phyloP scores from a whole-genome alignment of 2,797 vertebrate genomes.

The Podargus strigoides region DNA sequence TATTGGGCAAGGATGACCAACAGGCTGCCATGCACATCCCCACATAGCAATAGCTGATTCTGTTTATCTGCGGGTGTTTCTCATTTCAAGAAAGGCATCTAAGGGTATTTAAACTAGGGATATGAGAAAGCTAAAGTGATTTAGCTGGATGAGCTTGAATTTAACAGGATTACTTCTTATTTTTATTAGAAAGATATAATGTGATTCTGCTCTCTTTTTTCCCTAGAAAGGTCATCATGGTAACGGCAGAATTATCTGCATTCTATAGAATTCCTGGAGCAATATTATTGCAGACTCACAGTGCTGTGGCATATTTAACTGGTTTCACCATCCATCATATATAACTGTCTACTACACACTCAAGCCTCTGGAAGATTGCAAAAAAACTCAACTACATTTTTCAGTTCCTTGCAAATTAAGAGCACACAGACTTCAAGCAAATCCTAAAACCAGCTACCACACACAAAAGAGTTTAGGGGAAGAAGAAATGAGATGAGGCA shows the following conservation, averaged over 20 bases:
- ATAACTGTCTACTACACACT: neutral
- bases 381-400: neutral
- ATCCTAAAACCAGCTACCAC: neutral
- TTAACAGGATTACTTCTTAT: constrained; percentile 61
- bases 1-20: neutral
- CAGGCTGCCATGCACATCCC: neutral
- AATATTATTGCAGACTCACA: neutral
- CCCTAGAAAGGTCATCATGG: neutral
- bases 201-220: neutral
- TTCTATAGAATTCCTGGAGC: neutral
- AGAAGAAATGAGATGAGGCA: neutral
- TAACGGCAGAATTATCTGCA: constrained; percentile 7
- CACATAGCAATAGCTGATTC: neutral
- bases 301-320: neutral
- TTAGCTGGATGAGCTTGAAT: constrained; percentile 60
- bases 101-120: constrained; percentile 34
- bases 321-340: neutral
- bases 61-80: neutral
- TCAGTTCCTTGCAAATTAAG: neutral
- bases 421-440: neutral
- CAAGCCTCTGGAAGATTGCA: neutral
- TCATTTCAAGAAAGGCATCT: neutral
- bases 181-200: constrained; percentile 49
- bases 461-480: neutral
- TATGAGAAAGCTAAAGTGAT: constrained; percentile 52